Base-by-base conservation (phyloP, 2,888 invertebrate species). In the Pardosa pseudoannulata region DNA sequence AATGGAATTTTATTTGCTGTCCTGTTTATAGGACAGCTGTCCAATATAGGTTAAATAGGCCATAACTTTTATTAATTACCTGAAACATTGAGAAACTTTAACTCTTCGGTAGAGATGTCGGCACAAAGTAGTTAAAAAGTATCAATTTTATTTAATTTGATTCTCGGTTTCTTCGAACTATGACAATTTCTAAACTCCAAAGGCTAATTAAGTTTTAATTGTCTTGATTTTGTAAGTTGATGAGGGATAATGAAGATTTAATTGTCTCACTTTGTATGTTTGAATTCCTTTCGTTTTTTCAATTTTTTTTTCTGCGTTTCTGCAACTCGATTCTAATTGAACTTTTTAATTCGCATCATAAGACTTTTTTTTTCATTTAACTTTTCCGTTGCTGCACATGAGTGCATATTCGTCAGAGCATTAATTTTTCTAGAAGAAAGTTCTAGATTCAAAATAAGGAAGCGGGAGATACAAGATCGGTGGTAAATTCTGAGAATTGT, bases 201-300 rank as follows among this genome's bases (percentile, higher is more conserved):
- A 46, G 46, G 46, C 46, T 46, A 46, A 46, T 46, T 46, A 46
- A 46, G 46, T 46, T 46, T 46, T 46, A 46, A 46, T 46, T 46
- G 46, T 46, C 46, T 46, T 46, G 11, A 46, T 46, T 46, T 46
- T 16, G 46, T 46, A 46, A 46, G 46, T 46, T 46, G 46, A 46
- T 46, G 16, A 46, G 16, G 46, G 46, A 46, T 46, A 46, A 46
- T 46, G 46, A 46, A 46, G 11, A 9, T 46, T 46, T 46, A 46
- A 46, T 46, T 46, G 46, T 46, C 46, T 46, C 46, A 46, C 7
- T 46, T 46, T 46, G n/a, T 16, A 16, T 46, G 46, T 46, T 46
- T 46, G 46, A 46, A 16, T 46, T 46, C 46, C 2, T 46, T 46
- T 6, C 7, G 9, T 36, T 36, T 36, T 36, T 36, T n/a, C n/a